Evolutionary conservation across 1,140 invertebrate species (phyloP).

Genomic region (Lepidurus packardi): DNA sequence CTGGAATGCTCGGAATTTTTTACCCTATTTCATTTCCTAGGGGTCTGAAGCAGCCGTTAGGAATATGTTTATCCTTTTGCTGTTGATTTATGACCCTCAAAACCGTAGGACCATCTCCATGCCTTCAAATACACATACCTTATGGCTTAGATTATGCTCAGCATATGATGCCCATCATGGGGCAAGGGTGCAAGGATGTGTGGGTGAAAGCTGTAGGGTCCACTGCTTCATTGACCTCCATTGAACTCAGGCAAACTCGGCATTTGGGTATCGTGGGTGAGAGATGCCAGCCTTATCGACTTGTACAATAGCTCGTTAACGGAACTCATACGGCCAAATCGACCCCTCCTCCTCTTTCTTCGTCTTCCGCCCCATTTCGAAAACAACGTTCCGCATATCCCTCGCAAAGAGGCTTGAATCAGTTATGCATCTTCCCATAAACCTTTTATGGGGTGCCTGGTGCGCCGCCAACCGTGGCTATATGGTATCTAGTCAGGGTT

Average conservation of each 20-base stretch:
- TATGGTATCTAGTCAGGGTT: no score
- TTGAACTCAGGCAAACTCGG: no score
- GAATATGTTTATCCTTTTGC: not conserved
- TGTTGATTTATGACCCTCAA: not conserved
- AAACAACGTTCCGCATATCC: not conserved
- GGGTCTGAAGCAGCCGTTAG: not conserved
- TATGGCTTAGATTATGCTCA: not conserved
- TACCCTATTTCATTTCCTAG: not conserved
- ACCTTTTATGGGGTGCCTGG: no score
- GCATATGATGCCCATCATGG: not conserved
- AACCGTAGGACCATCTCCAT: not conserved
- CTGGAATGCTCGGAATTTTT: not conserved
- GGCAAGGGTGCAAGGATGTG: not conserved
- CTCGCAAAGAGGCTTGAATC: no score
- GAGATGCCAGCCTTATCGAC: no score
- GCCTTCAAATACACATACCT: not conserved
- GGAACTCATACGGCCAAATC: not conserved
- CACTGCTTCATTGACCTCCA: no score
- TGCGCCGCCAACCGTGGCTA: no score
- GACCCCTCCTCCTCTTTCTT: not conserved
- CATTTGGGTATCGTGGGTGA: no score
- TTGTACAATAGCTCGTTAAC: slow-evolving; percentile 9
- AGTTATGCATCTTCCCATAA: no score
- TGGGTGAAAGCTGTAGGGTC: no score
- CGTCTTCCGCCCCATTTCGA: not conserved